A percentile compares a stretch with the other conserved stretches of the same genome.
Evolutionary conservation across 2,888 invertebrate genomes (phyloP).

Genomic region (Nasonovia ribisnigri): DNA sequence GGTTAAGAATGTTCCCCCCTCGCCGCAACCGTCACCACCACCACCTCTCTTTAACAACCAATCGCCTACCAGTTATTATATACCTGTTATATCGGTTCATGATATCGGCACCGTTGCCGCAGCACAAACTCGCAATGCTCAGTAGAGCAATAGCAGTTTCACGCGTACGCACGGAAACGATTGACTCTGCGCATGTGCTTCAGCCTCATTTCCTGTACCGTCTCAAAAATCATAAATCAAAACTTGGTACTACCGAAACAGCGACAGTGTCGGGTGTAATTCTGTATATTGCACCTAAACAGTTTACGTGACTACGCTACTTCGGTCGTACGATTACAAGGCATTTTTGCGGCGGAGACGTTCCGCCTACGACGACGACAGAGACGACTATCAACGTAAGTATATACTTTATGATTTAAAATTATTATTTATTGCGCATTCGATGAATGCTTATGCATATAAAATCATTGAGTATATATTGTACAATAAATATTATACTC

Average conservation of each 20-base stretch:
- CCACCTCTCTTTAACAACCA: background rate
- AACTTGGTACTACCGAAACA: background rate
- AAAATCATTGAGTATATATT: too few relatives aligned
- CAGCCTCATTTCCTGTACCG: background rate
- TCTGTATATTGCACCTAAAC: background rate
- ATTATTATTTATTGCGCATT: background rate
- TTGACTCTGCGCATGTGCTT: background rate
- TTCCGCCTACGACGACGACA: background rate
- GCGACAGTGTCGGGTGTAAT: background rate
- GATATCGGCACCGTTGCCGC: background rate
- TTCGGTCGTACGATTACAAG: background rate
- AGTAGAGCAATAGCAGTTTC: conserved; percentile 28
- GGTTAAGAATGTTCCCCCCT: conserved; percentile 33
- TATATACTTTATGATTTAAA: background rate
- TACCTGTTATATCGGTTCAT: background rate
- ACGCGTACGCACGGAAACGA: conserved; percentile 6
- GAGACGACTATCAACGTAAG: background rate
- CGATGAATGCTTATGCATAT: background rate
- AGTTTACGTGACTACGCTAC: background rate
- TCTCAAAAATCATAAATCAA: background rate
- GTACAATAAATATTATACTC: too few relatives aligned
- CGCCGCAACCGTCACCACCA: background rate
- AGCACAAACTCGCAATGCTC: background rate
- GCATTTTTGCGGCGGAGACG: background rate
- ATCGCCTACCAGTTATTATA: background rate